Percentiles rank a stretch among this genome's conserved stretches.
Evolutionary conservation across 2,797 vertebrate species (phyloP).

Genomic region (Clarias platycephalus): DNA sequence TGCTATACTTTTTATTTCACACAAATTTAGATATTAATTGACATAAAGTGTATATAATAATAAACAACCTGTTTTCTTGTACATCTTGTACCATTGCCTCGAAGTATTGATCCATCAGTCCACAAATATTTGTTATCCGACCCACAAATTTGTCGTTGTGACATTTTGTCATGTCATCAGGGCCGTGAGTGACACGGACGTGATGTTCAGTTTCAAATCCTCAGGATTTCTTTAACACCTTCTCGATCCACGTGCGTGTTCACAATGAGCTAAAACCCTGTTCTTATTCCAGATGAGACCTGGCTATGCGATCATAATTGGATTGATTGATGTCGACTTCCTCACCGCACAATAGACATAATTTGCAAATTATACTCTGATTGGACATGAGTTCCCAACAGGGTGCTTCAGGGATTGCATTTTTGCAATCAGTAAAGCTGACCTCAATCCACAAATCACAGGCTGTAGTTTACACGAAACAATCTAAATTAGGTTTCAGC

Average conservation of each 20-base stretch:
- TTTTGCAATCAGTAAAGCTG: slow-evolving; percentile 14
- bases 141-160: slow-evolving; percentile 18
- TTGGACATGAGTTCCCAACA: neutral
- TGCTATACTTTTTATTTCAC: neutral
- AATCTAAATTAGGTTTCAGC: neutral
- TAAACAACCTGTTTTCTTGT: neutral
- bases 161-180: slow-evolving; percentile 3
- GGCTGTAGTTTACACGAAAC: neutral
- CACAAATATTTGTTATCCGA: slow-evolving; percentile 42
- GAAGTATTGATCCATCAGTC: slow-evolving; percentile 17
- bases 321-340: neutral
- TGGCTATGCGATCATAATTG: neutral
- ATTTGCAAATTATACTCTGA: neutral
- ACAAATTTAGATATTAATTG: neutral
- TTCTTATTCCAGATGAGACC: neutral
- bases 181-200: neutral
- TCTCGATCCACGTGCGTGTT: neutral
- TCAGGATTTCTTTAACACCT: neutral
- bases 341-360: neutral
- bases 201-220: neutral
- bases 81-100: neutral
- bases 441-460: slow-evolving; percentile 10
- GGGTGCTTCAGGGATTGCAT: neutral
- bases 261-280: neutral
- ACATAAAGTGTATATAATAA: neutral